Evolutionary conservation across 2,888 invertebrate genomes (phyloP), one percentile per base, ranked within the genome.

Genomic region (Pollenia angustigena): DNA sequence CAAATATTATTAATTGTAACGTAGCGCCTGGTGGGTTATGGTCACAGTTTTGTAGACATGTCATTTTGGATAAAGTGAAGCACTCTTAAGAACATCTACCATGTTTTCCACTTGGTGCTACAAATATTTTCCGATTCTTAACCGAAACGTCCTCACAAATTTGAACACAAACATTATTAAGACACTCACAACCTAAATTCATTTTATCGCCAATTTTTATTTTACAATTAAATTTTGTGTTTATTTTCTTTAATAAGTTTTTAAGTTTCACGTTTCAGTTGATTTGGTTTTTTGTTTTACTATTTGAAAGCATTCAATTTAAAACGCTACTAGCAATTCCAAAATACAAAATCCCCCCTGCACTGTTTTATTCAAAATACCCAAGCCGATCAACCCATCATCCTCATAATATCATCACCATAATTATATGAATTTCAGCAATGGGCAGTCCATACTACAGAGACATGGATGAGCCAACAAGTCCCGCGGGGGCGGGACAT

Each of bases 401-500:
- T 92, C 90, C 92, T 92, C 92, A 91, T 92, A 90, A 92, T 94
- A 94, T 93, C 94, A 94, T 92, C 94, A 93, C 92, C 93, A 93
- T 93, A 93, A 93, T 92, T 93, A 90, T 93, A 89, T 92, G 90
- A 92, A 90, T 93, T 93, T 90, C 92, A 93, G 93, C 93, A 90
- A 94, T 94, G 94, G 94, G 94, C 91, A 95, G 96, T 92, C 96
- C 96, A 94, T 96, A 96, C 93, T 95, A 95, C 93, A 95, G 96
- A 93, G 95, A 96, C 94, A 96, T 96, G 94, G 97, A 97, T 94
- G 97, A 97, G 94, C 96, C 97, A 91, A 96, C 96, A 91, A 97
- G 97, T 94, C 97, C 97, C 93, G 96, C 97, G 94, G 96, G 97
- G 94, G 96, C 97, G 93, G 97, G 97, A 92, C 96, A 96, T 91